Evolutionary conservation across 92 coral and sea anemone genomes (phyloP), one percentile per base, ranked within the genome.

Genomic region (Ricordea florida): DNA sequence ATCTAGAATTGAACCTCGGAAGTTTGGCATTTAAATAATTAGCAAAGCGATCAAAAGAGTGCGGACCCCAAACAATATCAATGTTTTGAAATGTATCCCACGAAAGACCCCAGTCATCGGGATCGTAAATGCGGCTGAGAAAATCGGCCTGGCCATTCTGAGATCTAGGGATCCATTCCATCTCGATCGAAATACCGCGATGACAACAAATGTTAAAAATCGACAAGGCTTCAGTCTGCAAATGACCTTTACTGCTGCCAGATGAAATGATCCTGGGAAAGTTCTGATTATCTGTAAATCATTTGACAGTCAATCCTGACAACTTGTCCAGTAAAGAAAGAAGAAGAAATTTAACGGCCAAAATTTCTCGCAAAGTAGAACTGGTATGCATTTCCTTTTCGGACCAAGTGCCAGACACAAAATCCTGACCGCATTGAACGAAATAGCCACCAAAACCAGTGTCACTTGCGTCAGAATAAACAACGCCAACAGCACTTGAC

Each of bases 261-360:
- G 65, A 58, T n/a, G 73, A 56, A 47, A 84, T 34, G 10, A 84
- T 84, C 51, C 89, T 36, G 22, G 79, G 84, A 14, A 84, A 79
- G 33, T 84, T 82, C 57, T 84, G 89, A 43, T 84, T 84, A 61
- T 84, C 84, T 11, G 84, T 76, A 52, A 67, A 75, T 84, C 89
- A 84, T 58, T 84, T 85, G 30, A 85, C 52, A 10, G 91, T 30
- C 24, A 59, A 79, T n/a, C 69, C 56, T n/a, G n/a, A n/a, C n/a
- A n/a, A n/a, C n/a, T n/a, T n/a, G n/a, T n/a, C n/a, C n/a, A n/a
- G n/a, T n/a, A 77, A 58, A 51, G 85, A 85, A 11, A 85, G 28
- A 24, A 77, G 49, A 26, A 78, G 85, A 62, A 74, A 75, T 49
- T 74, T 83, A 26, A 74, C 79, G 20, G 89, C 89, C 68, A 83